Percentiles rank a stretch among this genome's conserved stretches.
These are phyloP conservation scores for Lucinisca nassula DNA, from an alignment of 2,888 invertebrate genomes.

Conservation along the genomic window DNA sequence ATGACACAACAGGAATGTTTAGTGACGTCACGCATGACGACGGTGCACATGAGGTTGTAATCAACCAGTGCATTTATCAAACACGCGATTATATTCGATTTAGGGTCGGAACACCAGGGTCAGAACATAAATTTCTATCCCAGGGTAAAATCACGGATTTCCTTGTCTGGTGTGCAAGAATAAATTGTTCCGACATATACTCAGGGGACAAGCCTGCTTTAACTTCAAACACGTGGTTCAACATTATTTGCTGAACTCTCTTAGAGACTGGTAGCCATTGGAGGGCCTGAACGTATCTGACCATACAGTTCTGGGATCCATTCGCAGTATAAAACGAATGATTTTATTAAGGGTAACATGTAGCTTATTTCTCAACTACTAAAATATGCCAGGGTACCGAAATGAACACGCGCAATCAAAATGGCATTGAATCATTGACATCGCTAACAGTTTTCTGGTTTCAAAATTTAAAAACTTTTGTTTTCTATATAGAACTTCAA, in stretches of 20 bases:
- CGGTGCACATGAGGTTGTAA: too few species aligned
- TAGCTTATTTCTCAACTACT: neutral
- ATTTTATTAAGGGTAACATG: neutral
- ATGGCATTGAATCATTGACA: neutral
- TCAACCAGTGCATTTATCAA: too few species aligned
- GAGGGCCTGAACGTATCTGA: neutral
- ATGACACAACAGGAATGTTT: too few species aligned
- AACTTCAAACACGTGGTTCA: neutral
- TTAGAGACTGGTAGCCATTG: neutral
- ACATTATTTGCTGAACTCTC: neutral
- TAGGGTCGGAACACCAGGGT: too few species aligned
- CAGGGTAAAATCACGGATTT: too few species aligned
- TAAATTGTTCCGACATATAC: neutral
- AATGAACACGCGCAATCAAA: neutral
- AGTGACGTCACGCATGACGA: too few species aligned
- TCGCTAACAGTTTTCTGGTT: slow-evolving; percentile 6
- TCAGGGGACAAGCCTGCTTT: neutral
- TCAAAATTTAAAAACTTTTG: neutral
- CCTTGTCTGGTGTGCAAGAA: too few species aligned
- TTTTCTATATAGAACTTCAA: slow-evolving; percentile 21
- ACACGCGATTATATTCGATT: too few species aligned
- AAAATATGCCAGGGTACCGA: neutral
- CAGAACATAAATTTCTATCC: too few species aligned
- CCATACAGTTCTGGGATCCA: neutral
- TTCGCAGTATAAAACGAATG: neutral